Conservation (phyloP, 2,797 vertebrate species). For the Liasis olivaceus region DNA sequence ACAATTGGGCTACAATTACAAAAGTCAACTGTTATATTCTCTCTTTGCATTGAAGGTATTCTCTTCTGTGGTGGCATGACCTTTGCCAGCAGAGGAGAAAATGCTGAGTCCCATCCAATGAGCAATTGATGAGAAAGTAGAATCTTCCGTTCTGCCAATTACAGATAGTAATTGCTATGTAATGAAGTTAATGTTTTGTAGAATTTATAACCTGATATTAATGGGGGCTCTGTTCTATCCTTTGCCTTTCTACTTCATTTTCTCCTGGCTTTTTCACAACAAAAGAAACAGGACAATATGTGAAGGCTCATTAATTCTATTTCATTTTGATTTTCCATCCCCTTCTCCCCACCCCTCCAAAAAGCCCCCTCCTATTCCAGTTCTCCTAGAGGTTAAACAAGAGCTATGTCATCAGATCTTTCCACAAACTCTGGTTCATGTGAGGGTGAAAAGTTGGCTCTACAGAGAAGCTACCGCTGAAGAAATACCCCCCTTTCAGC, state of each 20-base stretch:
- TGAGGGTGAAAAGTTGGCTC: conserved; percentile 77
- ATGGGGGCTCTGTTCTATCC: conserved; percentile 72
- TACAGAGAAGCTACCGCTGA: conserved; percentile 56
- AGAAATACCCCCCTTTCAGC: conserved; percentile 69
- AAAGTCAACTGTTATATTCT: conserved; percentile 57
- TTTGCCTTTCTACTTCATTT: conserved; percentile 71
- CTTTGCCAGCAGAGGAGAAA: conserved; percentile 67
- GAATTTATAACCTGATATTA: conserved; percentile 84
- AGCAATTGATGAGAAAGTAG: conserved; percentile 75
- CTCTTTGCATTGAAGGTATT: conserved; percentile 61
- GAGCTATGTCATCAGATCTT: conserved; percentile 69
- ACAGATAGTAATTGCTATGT: conserved; percentile 79
- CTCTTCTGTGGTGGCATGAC: conserved; percentile 70
- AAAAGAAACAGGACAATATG: conserved; percentile 81
- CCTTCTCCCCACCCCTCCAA: not conserved
- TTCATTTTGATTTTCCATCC: conserved; percentile 72
- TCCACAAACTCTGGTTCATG: conserved; percentile 78
- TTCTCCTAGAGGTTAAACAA: conserved; percentile 75
- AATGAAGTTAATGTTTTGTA: conserved; percentile 87
- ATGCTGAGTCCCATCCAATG: conserved; percentile 71
- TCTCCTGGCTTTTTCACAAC: conserved; percentile 75
- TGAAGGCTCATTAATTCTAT: conserved; percentile 84
- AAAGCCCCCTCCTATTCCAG: conserved; percentile 33
- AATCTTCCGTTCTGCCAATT: conserved; percentile 75
- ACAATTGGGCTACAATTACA: conserved; percentile 49